Conservation (phyloP, 2,113 vertebrate genomes). For the Typhlomys cinereus region DNA sequence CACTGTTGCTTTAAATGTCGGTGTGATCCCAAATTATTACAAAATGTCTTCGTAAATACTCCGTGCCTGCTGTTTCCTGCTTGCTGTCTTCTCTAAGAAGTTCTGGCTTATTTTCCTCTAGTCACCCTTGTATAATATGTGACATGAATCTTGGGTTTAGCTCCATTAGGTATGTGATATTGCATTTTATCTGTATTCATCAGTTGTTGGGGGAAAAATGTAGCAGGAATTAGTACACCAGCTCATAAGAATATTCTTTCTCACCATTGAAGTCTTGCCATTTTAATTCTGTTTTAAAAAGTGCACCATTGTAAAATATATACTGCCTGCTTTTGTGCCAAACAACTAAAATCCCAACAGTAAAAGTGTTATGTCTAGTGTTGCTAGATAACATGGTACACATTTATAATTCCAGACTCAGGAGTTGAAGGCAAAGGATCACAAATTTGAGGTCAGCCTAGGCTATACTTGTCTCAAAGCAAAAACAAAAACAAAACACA, state of each 20-base stretch:
- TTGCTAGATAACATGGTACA: neutral
- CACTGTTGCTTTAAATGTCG: neutral
- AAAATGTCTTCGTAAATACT: neutral
- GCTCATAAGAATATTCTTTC: neutral
- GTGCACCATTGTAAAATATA: neutral
- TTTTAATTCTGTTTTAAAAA: neutral
- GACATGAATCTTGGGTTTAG: neutral
- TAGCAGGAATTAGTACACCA: neutral
- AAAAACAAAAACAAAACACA: neutral
- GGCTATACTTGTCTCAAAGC: neutral
- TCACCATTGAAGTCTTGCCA: neutral
- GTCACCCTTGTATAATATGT: neutral
- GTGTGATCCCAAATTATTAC: neutral
- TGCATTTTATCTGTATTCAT: neutral
- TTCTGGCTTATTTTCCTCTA: neutral
- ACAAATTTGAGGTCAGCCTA: neutral
- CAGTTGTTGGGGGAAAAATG: neutral
- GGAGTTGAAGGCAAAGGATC: neutral
- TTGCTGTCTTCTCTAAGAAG: neutral
- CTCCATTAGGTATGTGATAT: neutral
- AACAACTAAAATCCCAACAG: conserved; percentile 1
- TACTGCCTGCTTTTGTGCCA: neutral
- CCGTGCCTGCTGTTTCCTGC: neutral
- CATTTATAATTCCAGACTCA: neutral
- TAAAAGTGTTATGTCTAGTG: neutral